Evolutionary conservation across 2,888 invertebrate species (phyloP), one percentile per base, ranked within the genome.

Genomic region (Trachelus tabidus): DNA sequence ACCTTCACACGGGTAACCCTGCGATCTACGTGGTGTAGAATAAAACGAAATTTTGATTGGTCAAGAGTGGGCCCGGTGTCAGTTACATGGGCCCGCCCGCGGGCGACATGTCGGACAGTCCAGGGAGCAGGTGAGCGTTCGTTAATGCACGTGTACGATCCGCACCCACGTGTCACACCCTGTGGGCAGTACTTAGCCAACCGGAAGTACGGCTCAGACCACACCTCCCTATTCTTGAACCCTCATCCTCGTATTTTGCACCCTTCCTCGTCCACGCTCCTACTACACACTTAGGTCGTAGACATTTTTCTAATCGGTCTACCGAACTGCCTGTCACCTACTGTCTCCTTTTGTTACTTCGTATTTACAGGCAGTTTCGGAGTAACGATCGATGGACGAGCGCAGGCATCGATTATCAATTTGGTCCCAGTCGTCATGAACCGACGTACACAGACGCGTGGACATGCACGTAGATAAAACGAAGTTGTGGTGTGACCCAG

Each of bases 111-210:
- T 86, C 86, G 87, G 84, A 71, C 71, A 71, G 71, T 31, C 71
- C 31, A 12, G 80, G 81, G 84, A 83, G 87, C 88, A 89, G 89
- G 88, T 89, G 89, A 88, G 84, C 80, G 83, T 75, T 34, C 75
- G 76, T 75, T 69, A 79, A 76, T 81, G 79, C 82, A 75, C 68
- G 78, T 78, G 78, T 82, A 81, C 73, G 4, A 69, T 79, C 69
- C 76, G 85, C 87, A 85, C 85, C 87, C 86, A 86, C 87, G 85
- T 86, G 85, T 83, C 80, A 78, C 79, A 76, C 78, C 76, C 81
- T 77, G 79, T 78, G 79, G 76, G 79, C 76, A 75, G 80, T 79
- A 77, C 71, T 71, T 71, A 31, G 34, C 71, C 33, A 31, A 71
- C 31, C 71, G 31, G 71, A 71, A 71, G 34, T 71, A 71, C 31